Evolutionary conservation across 2,113 vertebrate species (phyloP), one percentile per base, ranked within the genome.

Genomic region (Misgurnus mizolepis): DNA sequence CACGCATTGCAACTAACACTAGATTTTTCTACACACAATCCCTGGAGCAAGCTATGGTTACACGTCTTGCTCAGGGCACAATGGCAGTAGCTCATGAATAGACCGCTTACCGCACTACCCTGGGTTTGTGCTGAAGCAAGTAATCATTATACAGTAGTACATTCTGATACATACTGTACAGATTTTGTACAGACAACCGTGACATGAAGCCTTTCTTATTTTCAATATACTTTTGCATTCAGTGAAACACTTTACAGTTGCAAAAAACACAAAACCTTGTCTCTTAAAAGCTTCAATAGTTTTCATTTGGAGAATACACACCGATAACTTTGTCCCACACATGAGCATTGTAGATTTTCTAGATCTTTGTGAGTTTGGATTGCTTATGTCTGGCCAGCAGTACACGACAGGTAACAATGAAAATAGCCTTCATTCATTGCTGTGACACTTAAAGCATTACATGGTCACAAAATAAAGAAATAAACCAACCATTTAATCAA

Each of bases 121-220:
- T 34, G 69, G 39, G 34, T 18, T 40, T 1, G 0, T 58, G 8
- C 50, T 72, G 27, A 56, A 55, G 4, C 15, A 39, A 14, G 15
- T 11, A 72, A 53, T 53, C 50, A 53, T 53, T 10, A 50, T 50
- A n/a, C n/a, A n/a, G n/a, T n/a, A 50, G 50, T 53, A 12, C 12
- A 53, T 11, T 11, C 3, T 53, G 50, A 53, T 53, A 15, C 2
- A 14, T 14, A 53, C 12, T 53, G 50, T 50, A 10, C 12, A 53
- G 4, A 43, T 45, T 50, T 22, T 22, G 71, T 74, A 40, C n/a
- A 61, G 60, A 10, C 41, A 61, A 22, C 71, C 71, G n/a, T 27
- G 41, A 74, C n/a, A 22, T 15, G 40, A 41, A 72, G 69, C 17
- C 34, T 45, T 45, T 45, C 10, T 60, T 74, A 61, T 61, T 74